Evolutionary conservation across 2,888 invertebrate species (phyloP), one percentile per base, ranked within the genome.

Genomic region (Lycophotia porphyrea): DNA sequence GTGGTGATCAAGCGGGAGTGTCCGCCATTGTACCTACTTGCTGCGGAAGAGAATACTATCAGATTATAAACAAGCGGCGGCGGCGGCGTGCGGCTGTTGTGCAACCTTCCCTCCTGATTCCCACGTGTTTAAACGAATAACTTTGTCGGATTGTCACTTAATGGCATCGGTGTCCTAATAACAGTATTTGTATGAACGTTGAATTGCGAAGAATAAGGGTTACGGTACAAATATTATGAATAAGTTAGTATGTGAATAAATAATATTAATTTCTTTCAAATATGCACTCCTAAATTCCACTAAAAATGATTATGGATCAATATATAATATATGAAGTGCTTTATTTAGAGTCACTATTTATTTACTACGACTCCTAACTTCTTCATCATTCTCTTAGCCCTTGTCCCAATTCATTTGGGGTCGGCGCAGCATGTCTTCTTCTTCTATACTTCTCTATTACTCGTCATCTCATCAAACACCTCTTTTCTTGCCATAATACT

Each of bases 61-160:
- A 72, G 76, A 80, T 81, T 69, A 52, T 87, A 69, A 85, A 82
- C 69, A 81, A 72, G 65, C 70, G 72, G 63, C 75, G 64, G 69
- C 79, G 71, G 65, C 70, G 72, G 63, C 75, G 64, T 74, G 78
- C 67, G 39, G 71, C 67, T 44, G 78, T 84, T 87, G 67, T 64
- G 71, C 34, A 82, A 86, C 70, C 76, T 84, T 86, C 76, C 71
- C 87, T 86, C 85, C 87, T 78, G 66, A 71, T 84, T 82, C 87
- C 69, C 86, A 84, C 85, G 80, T 80, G 55, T 69, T 55, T 66
- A 55, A 49, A 63, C 36, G 13, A 74, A 82, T 67, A 72, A 60
- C 15, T 42, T 72, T 82, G 74, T 70, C 34, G 39, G 15, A 44
- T 71, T 74, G 67, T 84, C 70, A 69, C 60, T 52, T 58, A 67